Percentiles rank a stretch among this genome's conserved stretches.
phyloP scores from a whole-genome alignment of 2,888 invertebrate species.

The Agrilus cyanescens region DNA sequence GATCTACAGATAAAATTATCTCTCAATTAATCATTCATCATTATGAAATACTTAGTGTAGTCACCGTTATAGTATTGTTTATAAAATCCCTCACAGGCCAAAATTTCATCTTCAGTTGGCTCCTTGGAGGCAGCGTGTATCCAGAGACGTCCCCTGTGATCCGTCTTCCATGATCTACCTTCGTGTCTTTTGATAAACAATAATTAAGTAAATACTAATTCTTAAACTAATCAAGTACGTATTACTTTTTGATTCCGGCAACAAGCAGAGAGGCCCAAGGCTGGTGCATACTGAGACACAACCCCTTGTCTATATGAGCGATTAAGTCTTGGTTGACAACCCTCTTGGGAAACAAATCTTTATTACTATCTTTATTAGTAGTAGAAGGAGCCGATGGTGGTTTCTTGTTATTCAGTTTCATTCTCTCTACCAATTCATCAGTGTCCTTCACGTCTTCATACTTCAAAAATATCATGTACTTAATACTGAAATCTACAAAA shows the following conservation, averaged over 20 bases:
- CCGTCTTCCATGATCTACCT: conserved; percentile 86
- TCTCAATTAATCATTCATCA: not conserved
- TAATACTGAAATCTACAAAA: conserved; percentile 6
- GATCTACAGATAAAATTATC: conserved; percentile 35
- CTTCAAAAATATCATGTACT: too few relatives aligned
- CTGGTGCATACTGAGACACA: conserved; percentile 90
- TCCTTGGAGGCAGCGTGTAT: conserved; percentile 78
- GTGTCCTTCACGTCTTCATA: too few relatives aligned
- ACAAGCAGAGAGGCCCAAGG: conserved; percentile 90
- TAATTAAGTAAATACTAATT: conserved; percentile 1
- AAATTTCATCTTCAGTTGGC: conserved; percentile 56
- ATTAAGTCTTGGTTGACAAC: conserved; percentile 21
- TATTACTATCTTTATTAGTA: too few relatives aligned
- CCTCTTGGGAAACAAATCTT: too few relatives aligned
- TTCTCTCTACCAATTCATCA: not conserved
- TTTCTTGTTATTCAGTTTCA: not conserved
- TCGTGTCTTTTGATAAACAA: conserved; percentile 56
- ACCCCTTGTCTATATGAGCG: conserved; percentile 45
- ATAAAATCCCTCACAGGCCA: conserved; percentile 60
- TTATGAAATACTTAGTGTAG: conserved; percentile 1
- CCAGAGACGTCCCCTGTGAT: conserved; percentile 89
- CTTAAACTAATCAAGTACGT: too few relatives aligned
- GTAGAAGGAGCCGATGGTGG: not conserved
- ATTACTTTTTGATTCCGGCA: conserved; percentile 82
- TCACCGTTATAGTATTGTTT: conserved; percentile 50